phyloP scores from a whole-genome alignment of 2,888 invertebrate genomes.

The Himalopsyche kuldschensis region DNA sequence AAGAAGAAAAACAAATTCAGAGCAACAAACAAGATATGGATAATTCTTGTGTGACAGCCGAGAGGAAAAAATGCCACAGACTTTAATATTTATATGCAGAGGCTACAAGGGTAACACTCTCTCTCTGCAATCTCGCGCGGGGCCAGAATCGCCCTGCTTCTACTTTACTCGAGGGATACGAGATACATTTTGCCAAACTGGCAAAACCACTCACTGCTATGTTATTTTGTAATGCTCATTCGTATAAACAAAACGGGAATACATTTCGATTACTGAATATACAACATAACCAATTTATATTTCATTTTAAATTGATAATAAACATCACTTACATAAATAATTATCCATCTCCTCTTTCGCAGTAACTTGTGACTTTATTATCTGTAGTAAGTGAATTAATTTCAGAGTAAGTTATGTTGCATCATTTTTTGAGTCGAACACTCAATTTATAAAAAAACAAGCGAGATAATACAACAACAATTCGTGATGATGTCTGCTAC shows the following conservation, averaged over 20 bases:
- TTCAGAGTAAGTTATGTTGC: too few species aligned
- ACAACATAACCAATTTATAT: background rate
- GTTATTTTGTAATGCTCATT: background rate
- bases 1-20: background rate
- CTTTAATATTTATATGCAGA: constrained; percentile 2
- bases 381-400: too few species aligned
- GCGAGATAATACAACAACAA: too few species aligned
- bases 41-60: constrained; percentile 20
- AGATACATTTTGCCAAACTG: background rate
- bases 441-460: too few species aligned
- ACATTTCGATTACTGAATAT: background rate
- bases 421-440: too few species aligned
- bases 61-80: constrained; percentile 5
- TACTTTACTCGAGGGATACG: background rate
- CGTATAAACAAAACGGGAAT: background rate
- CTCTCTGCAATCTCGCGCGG: background rate
- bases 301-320: background rate
- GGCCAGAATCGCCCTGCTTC: background rate
- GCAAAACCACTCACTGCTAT: background rate
- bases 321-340: too few species aligned
- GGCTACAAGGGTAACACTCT: background rate
- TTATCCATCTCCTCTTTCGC: too few species aligned
- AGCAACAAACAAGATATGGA: background rate
- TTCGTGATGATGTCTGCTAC: too few species aligned
- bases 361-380: too few species aligned